Evolutionary conservation across 2,113 vertebrate genomes (phyloP).

Genomic region (Malurus alboscapulatus): DNA sequence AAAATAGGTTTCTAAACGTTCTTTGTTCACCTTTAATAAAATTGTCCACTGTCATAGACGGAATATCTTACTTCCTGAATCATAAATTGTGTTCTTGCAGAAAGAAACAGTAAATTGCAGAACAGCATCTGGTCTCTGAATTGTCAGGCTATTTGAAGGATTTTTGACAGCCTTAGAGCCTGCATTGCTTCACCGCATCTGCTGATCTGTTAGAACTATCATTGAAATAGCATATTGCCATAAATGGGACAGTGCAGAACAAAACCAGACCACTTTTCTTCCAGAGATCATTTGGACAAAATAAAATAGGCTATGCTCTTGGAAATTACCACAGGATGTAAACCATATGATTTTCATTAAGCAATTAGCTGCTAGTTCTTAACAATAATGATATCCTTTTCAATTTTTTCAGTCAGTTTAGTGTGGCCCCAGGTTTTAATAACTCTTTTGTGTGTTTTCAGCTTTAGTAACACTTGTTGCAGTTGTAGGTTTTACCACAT

Average conservation of each 20-base stretch:
- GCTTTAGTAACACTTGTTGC: not conserved
- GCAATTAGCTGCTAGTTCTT: constrained; percentile 5
- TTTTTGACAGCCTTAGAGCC: not conserved
- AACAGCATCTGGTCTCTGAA: not conserved
- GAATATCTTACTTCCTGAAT: not conserved
- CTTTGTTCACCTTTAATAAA: not conserved
- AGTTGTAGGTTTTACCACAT: not conserved
- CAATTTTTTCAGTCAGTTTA: constrained; percentile 48
- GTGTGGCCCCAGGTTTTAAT: constrained; percentile 40
- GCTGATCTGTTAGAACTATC: not conserved
- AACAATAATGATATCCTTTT: not conserved
- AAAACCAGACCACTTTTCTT: not conserved
- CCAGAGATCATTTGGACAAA: not conserved
- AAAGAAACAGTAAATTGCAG: not conserved
- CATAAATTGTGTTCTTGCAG: not conserved
- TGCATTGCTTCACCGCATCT: not conserved
- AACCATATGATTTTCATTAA: constrained; percentile 32
- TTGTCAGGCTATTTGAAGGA: not conserved
- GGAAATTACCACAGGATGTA: not conserved
- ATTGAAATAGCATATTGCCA: not conserved
- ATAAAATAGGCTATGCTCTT: not conserved
- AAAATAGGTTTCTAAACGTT: not conserved
- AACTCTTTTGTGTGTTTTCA: constrained; percentile 31
- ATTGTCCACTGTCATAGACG: not conserved
- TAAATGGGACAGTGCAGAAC: not conserved